A percentile compares a stretch with the other conserved stretches of the same genome.
These are phyloP conservation scores for Lateolabrax maculatus DNA, from an alignment of 2,797 vertebrate species.

Conservation along the genomic window DNA sequence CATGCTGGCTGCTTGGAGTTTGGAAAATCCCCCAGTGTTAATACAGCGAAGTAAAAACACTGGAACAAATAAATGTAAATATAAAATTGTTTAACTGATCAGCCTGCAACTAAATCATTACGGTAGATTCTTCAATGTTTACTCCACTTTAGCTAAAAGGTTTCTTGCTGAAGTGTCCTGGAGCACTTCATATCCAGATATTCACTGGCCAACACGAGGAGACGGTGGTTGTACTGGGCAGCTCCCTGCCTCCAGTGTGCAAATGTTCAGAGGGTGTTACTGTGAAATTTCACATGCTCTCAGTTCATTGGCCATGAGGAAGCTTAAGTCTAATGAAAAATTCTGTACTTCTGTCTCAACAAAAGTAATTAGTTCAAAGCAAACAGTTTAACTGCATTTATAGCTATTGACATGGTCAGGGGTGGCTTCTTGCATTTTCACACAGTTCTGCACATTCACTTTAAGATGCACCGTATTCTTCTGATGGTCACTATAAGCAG, in stretches of 20 bases:
- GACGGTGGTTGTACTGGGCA: background rate
- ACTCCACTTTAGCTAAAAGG: background rate
- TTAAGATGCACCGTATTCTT: background rate
- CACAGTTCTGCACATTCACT: background rate
- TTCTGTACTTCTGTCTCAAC: too few relatives aligned
- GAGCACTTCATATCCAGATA: too few relatives aligned
- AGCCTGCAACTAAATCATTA: background rate
- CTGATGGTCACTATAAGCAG: background rate
- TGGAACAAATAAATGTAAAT: conserved; percentile 8
- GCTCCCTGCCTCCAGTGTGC: background rate
- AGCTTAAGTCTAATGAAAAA: too few relatives aligned
- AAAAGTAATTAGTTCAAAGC: background rate
- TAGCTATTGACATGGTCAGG: background rate
- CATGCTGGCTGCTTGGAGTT: background rate
- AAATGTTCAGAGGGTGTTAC: background rate
- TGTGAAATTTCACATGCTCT: background rate
- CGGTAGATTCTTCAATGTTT: conserved; percentile 3
- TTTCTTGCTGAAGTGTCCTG: background rate
- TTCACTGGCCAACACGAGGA: background rate
- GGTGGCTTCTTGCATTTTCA: background rate
- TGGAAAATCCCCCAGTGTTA: conserved; percentile 5
- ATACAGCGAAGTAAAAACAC: background rate
- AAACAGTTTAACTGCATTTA: background rate
- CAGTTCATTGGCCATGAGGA: background rate
- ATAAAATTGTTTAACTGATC: background rate